Evolutionary conservation across 2,888 invertebrate genomes (phyloP).

Genomic region (Ischnura elegans): DNA sequence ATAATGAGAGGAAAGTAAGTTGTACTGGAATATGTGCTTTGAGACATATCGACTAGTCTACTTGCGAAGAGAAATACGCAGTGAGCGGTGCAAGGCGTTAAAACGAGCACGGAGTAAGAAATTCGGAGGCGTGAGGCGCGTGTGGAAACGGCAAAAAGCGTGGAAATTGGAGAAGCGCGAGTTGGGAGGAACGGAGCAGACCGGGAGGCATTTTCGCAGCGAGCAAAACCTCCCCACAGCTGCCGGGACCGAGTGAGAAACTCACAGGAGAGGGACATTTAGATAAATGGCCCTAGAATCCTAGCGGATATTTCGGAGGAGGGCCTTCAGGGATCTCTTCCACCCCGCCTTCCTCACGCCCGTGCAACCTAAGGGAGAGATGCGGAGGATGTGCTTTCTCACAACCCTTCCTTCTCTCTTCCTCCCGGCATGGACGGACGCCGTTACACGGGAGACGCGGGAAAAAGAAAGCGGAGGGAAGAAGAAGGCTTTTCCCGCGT

Average conservation of each 20-base stretch:
- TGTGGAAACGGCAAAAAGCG: neutral
- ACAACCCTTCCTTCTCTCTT: neutral
- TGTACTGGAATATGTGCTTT: neutral
- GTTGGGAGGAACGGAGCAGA: no score
- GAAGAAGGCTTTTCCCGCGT: constrained; percentile 35
- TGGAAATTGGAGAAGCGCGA: neutral
- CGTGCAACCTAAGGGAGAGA: neutral
- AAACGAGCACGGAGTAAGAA: neutral
- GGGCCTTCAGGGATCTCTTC: neutral
- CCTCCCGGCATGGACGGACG: neutral
- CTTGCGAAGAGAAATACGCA: no score
- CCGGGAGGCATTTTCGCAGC: neutral
- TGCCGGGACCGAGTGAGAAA: neutral
- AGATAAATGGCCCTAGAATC: constrained; percentile 42
- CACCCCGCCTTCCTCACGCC: neutral
- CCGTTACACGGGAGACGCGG: neutral
- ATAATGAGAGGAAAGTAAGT: neutral
- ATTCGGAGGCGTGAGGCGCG: constrained; percentile 5
- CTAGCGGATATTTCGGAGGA: constrained; percentile 43
- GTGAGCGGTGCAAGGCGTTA: neutral
- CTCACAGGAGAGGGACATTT: neutral
- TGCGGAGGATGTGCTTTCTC: neutral
- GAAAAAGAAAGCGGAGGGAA: neutral
- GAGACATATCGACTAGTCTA: neutral
- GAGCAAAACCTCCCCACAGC: constrained; percentile 20